These are phyloP conservation scores for Zaprionus taronus DNA, from an alignment of 1,140 invertebrate genomes.

Conservation along the genomic window DNA sequence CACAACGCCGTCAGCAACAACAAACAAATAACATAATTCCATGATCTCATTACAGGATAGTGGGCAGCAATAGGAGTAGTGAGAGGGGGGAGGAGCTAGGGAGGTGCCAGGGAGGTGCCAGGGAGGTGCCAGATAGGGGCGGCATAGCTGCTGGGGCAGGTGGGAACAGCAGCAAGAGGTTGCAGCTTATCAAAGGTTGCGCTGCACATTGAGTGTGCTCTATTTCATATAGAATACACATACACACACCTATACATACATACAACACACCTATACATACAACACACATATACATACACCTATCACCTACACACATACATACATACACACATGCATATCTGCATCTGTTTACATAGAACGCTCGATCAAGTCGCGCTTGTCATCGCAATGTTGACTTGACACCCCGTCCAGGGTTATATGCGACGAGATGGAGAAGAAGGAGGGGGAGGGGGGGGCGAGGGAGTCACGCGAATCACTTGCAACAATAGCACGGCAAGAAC, in stretches of 20 bases:
- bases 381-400: slow-evolving; percentile 18
- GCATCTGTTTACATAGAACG: background rate
- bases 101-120: background rate
- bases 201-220: background rate
- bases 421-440: no score
- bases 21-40: slow-evolving; percentile 65
- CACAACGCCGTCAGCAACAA: background rate
- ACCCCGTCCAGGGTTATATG: slow-evolving; percentile 18
- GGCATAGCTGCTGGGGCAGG: background rate
- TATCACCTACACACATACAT: background rate
- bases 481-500: slow-evolving; percentile 18
- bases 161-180: background rate
- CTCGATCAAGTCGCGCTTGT: slow-evolving; percentile 5
- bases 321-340: background rate
- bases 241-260: no score
- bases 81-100: background rate
- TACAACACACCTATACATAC: background rate
- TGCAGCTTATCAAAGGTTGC: background rate
- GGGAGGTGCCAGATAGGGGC: background rate
- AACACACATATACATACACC: background rate
- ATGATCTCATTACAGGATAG: slow-evolving; percentile 60
- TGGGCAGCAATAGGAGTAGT: background rate
- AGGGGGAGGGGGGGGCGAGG: background rate
- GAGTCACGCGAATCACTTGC: slow-evolving; percentile 26
- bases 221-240: no score